Evolutionary conservation across 2,113 vertebrate genomes (phyloP).

Genomic region (Callaeas wilsoni): DNA sequence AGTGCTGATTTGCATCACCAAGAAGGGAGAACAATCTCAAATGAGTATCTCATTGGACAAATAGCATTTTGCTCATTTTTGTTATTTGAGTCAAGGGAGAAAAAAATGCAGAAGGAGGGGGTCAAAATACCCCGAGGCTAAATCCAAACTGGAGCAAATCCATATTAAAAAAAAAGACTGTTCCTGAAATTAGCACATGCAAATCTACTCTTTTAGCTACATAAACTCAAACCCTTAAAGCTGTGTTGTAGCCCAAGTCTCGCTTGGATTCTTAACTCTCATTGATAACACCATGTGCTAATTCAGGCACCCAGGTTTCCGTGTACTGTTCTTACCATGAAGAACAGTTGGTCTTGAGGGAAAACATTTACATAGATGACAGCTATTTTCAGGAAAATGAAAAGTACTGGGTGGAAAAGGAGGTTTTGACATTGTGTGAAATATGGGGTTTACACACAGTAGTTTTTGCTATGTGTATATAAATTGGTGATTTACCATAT

Average conservation of each 20-base stretch:
- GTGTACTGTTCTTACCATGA: background rate
- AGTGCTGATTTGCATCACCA: background rate
- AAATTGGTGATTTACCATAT: constrained; percentile 41
- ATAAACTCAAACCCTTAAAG: background rate
- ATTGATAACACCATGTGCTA: constrained; percentile 41
- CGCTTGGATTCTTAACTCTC: background rate
- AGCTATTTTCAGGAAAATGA: constrained; percentile 43
- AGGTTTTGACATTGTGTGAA: constrained; percentile 38
- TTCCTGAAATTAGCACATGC: background rate
- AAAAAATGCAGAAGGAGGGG: background rate
- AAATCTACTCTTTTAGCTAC: background rate
- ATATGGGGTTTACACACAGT: constrained; percentile 33
- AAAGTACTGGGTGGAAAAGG: constrained; percentile 34
- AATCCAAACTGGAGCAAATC: background rate
- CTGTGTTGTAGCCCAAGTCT: background rate
- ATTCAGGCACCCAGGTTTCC: constrained; percentile 18
- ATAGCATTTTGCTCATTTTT: background rate
- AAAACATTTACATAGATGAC: constrained; percentile 61
- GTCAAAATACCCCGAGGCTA: constrained; percentile 26
- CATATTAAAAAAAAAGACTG: background rate
- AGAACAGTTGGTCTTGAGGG: constrained; percentile 46
- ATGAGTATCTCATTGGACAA: background rate
- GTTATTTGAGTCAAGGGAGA: background rate
- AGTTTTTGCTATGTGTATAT: constrained; percentile 23
- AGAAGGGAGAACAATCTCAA: background rate